These are phyloP conservation scores for Clarias magur DNA, from an alignment of 2,113 vertebrate genomes.

Conservation along the genomic window DNA sequence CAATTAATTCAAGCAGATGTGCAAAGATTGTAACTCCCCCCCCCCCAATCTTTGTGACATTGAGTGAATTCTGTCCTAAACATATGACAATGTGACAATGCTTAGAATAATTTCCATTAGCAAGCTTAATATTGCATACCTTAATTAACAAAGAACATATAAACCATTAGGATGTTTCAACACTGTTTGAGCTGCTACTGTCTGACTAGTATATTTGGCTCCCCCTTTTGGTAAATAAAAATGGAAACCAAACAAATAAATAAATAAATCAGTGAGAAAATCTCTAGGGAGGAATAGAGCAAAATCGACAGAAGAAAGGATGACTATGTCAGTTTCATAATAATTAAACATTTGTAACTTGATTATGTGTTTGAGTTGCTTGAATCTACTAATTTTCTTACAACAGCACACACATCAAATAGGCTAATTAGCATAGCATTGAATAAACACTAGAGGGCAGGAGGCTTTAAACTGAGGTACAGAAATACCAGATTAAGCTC, in stretches of 20 bases:
- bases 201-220: neutral
- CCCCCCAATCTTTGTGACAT: neutral
- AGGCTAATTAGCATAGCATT: neutral
- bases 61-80: neutral
- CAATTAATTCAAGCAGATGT: neutral
- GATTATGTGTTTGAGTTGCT: neutral
- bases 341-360: neutral
- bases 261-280: constrained; percentile 70
- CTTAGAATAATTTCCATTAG: neutral
- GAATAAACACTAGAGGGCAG: constrained; percentile 44
- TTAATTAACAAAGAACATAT: neutral
- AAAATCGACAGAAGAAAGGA: constrained; percentile 7
- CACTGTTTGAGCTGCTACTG: neutral
- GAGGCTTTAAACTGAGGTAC: neutral
- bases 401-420: neutral
- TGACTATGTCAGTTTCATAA: neutral
- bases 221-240: constrained; percentile 50
- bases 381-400: neutral
- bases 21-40: neutral
- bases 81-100: neutral
- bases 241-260: constrained; percentile 42
- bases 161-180: neutral
- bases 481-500: neutral
- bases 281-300: constrained; percentile 22
- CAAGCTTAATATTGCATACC: neutral